phyloP scores from a whole-genome alignment of 2,888 invertebrate species.

The Caradrina clavipalpis region DNA sequence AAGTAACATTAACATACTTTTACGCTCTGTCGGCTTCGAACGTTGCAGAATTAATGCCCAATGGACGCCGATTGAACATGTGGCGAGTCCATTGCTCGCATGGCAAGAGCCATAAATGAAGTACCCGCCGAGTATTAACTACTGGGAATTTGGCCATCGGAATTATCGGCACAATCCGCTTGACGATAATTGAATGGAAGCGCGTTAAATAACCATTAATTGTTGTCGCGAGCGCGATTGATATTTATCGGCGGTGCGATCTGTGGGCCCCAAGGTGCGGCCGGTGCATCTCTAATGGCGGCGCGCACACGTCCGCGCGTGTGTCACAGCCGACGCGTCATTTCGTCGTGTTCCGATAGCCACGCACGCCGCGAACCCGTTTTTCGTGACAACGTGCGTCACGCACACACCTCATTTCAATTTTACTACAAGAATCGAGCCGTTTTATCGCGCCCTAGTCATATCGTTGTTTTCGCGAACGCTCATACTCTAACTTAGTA shows the following conservation, averaged over 20 bases:
- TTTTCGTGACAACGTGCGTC: conserved; percentile 79
- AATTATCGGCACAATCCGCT: conserved; percentile 85
- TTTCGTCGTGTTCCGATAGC: conserved; percentile 72
- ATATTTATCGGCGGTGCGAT: conserved; percentile 78
- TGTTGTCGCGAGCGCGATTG: conserved; percentile 80
- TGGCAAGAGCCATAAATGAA: conserved; percentile 82
- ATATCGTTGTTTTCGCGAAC: conserved; percentile 70
- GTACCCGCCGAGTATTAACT: conserved; percentile 79
- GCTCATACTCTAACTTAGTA: conserved; percentile 60
- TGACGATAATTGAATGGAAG: conserved; percentile 86
- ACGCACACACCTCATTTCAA: conserved; percentile 78
- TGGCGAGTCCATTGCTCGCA: conserved; percentile 75
- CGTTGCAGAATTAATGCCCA: conserved; percentile 82
- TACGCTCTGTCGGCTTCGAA: conserved; percentile 77
- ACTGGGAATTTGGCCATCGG: conserved; percentile 84
- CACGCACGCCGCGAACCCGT: conserved; percentile 71
- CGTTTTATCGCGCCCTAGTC: conserved; percentile 67
- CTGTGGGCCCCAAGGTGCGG: conserved; percentile 65
- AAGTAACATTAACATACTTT: conserved; percentile 82
- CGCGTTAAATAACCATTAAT: conserved; percentile 88
- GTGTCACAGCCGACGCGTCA: conserved; percentile 64
- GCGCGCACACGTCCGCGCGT: conserved; percentile 58
- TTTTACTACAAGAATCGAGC: conserved; percentile 74
- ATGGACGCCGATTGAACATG: conserved; percentile 76
- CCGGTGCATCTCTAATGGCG: conserved; percentile 67